Conservation (phyloP, 2,113 vertebrate species). For the Hyla sarda region DNA sequence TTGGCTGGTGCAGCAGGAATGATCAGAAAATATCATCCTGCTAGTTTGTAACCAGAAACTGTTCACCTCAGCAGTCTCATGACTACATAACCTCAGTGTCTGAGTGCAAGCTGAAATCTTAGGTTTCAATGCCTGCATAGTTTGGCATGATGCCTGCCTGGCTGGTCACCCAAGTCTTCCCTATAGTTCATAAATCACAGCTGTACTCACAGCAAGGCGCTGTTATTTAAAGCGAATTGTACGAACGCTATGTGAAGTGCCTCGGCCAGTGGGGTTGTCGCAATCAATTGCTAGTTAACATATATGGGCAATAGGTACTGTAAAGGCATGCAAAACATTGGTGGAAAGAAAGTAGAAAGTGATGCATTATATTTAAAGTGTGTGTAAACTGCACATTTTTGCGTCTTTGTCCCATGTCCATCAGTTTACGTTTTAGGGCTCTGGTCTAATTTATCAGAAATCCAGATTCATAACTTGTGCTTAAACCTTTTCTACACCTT, state of each 20-base stretch:
- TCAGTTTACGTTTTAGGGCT: not conserved
- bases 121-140: conserved; percentile 45
- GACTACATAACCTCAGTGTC: conserved; percentile 33
- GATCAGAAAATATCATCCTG: not conserved
- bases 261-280: not conserved
- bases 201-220: not conserved
- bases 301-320: not conserved
- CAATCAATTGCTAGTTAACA: conserved; percentile 2
- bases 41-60: conserved; percentile 42
- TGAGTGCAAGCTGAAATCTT: conserved; percentile 39
- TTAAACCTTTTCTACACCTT: no score
- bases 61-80: conserved; percentile 45
- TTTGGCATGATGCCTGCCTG: conserved; percentile 43
- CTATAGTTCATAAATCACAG: conserved; percentile 43
- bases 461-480: no score
- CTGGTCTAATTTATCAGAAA: no score
- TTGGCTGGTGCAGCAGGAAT: conserved; percentile 6
- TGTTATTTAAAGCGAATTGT: conserved; percentile 50
- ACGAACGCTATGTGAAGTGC: conserved; percentile 14
- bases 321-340: no score
- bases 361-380: not conserved
- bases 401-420: no score
- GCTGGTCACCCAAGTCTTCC: conserved; percentile 46
- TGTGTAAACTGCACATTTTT: no score
- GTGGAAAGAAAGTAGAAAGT: not conserved